Conservation (phyloP, 1,140 invertebrate genomes). For the Chironomus striatipennis region DNA sequence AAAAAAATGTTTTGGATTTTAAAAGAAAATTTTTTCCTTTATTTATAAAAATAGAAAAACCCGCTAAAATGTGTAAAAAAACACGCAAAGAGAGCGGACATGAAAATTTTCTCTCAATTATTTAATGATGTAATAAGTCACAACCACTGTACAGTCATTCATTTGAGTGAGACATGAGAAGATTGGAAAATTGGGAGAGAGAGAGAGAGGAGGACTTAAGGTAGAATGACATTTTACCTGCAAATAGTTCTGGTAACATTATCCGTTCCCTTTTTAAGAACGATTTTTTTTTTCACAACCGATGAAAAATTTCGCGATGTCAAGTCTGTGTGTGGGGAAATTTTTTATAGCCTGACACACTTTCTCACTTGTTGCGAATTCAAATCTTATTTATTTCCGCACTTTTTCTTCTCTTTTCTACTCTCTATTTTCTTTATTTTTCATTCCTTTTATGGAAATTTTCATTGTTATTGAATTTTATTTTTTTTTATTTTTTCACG, state of each 20-base stretch:
- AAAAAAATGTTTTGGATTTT: too few species aligned
- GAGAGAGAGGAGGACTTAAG: background rate
- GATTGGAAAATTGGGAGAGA: background rate
- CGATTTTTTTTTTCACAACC: background rate
- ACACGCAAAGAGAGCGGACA: background rate
- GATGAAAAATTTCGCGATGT: too few species aligned
- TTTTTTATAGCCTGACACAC: background rate
- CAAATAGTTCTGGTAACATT: slow-evolving; percentile 20
- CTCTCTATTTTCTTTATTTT: background rate
- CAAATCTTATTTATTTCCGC: background rate
- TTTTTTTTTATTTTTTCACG: background rate
- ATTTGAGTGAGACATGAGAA: background rate
- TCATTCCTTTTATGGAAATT: slow-evolving; percentile 1
- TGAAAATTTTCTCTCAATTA: background rate
- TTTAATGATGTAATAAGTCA: slow-evolving; percentile 8
- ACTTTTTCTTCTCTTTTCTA: slow-evolving; percentile 9
- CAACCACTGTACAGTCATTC: slow-evolving; percentile 6
- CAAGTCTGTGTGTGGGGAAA: too few species aligned
- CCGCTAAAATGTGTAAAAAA: background rate
- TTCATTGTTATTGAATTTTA: background rate
- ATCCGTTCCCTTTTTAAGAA: background rate
- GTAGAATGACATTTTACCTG: background rate
- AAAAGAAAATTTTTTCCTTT: background rate
- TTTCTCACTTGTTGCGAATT: slow-evolving; percentile 12
- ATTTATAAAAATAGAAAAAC: slow-evolving; percentile 19